Base-by-base conservation (phyloP, 2,113 vertebrate genomes). In the Butorides virescens region DNA sequence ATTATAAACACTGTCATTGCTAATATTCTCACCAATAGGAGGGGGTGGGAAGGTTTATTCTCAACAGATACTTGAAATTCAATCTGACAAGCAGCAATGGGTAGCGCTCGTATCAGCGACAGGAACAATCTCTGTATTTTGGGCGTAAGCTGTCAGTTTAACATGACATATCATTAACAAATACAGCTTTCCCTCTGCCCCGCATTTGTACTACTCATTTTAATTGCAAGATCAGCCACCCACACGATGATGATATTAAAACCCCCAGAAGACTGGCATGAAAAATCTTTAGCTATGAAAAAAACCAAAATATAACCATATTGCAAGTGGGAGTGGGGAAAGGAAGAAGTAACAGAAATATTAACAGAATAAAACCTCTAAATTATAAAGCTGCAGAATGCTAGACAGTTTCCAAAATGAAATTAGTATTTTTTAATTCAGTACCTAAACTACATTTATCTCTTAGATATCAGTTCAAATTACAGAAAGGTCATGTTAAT, bases 1-100 rank as follows among this genome's bases (percentile, higher is more conserved):
- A 95, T 95, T 97, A 94, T 73, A 96, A 96, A 94, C 61, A 87
- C 62, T 97, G 97, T 97, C 97, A 97, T 93, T 94, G 96, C 80
- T 92, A 97, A 98, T 93, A 96, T 81, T 95, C 94, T 91, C 90
- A 97, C 82, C 89, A 95, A 90, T 68, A 92, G 85, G 36, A 96
- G 56, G 22, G 44, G 65, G 68, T 82, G 47, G 56, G 63, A 94
- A 97, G 96, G 72, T 86, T 94, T 94, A 90, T 58, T 96, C 91
- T 93, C 81, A 97, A 95, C 49, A 97, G 71, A 91, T 39, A 84
- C 56, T 68, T 68, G 39, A 82, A 80, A 95, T 91, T 94, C 90
- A 92, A 86, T 87, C 76, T 95, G 71, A 95, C 84, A 97, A 96
- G 88, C 26, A 39, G 88, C 53, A 97, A 92, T 14, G 74, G 32